Conservation (phyloP, 1,140 invertebrate genomes). For the Pogonognathellus flavescens region DNA sequence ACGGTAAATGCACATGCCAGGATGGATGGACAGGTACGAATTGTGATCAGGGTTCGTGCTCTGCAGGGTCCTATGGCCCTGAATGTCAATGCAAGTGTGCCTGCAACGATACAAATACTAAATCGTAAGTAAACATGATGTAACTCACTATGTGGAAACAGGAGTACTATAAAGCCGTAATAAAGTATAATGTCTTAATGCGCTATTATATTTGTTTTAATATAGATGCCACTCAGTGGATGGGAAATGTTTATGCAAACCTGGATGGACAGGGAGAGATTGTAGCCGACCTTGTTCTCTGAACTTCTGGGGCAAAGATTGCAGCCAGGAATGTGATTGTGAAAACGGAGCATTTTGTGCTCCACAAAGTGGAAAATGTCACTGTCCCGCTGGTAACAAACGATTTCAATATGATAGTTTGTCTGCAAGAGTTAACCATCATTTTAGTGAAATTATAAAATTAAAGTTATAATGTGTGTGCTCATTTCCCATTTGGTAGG, state of each 20-base stretch:
- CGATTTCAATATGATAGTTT: too few species aligned
- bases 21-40: constrained; percentile 77
- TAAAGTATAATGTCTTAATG: too few species aligned
- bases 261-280: constrained; percentile 88
- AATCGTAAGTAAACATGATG: constrained; percentile 73
- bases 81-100: constrained; percentile 82
- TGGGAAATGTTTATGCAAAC: constrained; percentile 88
- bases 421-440: too few species aligned
- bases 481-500: constrained; percentile 57
- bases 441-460: too few species aligned
- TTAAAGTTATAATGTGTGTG: too few species aligned
- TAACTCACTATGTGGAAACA: too few species aligned
- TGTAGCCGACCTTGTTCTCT: constrained; percentile 85
- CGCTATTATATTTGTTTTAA: constrained; percentile 61
- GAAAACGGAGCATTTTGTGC: constrained; percentile 91
- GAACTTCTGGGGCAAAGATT: constrained; percentile 86
- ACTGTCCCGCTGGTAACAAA: constrained; percentile 80
- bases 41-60: constrained; percentile 80
- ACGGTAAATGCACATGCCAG: constrained; percentile 81
- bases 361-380: constrained; percentile 85
- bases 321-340: constrained; percentile 83
- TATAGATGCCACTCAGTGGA: constrained; percentile 86
- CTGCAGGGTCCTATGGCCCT: constrained; percentile 78
- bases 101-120: constrained; percentile 81
- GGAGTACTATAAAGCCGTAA: too few species aligned